Percentiles rank a stretch among this genome's conserved stretches.
Conservation (phyloP, 2,797 vertebrate genomes). For the Sebastiscus albofasciatus region DNA sequence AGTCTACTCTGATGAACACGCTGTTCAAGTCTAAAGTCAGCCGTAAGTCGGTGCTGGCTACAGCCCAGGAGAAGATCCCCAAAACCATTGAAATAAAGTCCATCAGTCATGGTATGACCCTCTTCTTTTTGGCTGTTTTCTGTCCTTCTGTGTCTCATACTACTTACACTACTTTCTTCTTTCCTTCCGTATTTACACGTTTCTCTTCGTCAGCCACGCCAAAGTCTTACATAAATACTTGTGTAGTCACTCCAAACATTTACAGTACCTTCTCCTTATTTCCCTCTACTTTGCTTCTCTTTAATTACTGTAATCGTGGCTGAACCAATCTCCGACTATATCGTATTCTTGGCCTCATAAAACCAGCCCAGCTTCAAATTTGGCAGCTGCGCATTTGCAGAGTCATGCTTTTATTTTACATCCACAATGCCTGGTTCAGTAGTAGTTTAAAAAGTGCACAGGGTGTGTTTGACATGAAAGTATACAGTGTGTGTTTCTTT, state of each 20-base stretch:
- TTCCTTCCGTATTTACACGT: neutral
- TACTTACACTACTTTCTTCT: neutral
- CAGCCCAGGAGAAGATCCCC: constrained; percentile 92
- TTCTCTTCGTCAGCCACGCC: neutral
- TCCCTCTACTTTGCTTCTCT: neutral
- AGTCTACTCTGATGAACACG: constrained; percentile 98
- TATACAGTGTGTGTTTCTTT: constrained; percentile 12
- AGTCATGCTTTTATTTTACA: neutral
- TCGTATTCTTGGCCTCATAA: neutral
- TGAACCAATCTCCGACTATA: neutral
- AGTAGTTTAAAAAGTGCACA: neutral
- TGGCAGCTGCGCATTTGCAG: neutral
- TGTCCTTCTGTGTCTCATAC: neutral
- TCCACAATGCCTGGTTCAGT: neutral
- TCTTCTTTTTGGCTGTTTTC: neutral
- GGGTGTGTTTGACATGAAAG: neutral
- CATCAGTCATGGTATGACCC: constrained; percentile 90
- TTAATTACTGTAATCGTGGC: neutral
- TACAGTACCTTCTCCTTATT: neutral
- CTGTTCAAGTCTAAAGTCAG: constrained; percentile 99
- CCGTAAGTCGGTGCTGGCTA: constrained; percentile 91
- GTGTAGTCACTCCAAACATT: neutral
- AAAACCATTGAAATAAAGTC: constrained; percentile 99
- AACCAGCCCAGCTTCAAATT: neutral
- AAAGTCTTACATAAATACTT: neutral